Evolutionary conservation across 2,113 vertebrate genomes (phyloP).

Genomic region (Otis tarda): DNA sequence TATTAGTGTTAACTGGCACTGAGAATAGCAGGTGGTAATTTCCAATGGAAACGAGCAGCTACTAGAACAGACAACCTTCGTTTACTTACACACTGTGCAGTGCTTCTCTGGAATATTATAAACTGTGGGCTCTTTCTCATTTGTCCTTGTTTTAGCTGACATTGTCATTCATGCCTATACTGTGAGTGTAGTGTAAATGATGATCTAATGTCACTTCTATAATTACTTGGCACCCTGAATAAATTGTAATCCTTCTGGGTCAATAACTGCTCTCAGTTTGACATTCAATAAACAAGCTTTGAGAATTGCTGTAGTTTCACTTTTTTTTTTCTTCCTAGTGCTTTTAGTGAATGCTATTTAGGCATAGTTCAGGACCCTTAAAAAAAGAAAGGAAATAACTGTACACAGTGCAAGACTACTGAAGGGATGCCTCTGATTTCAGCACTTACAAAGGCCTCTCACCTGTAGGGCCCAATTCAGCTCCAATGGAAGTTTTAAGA

Average conservation of each 20-base stretch:
- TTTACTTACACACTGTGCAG: constrained; percentile 18
- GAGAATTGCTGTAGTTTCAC: constrained; percentile 26
- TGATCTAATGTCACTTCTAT: constrained; percentile 71
- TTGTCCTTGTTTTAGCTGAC: constrained; percentile 71
- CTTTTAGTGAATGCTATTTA: background rate
- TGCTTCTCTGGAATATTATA: constrained; percentile 2
- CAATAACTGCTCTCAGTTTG: constrained; percentile 63
- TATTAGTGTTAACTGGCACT: constrained; percentile 48
- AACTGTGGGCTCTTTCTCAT: constrained; percentile 37
- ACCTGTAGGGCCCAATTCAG: background rate
- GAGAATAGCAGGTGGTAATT: constrained; percentile 50
- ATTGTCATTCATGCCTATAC: constrained; percentile 68
- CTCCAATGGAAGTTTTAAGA: background rate
- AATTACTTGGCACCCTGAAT: constrained; percentile 72
- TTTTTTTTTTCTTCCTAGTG: background rate
- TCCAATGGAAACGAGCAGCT: constrained; percentile 21
- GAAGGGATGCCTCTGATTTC: background rate
- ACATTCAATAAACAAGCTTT: constrained; percentile 62
- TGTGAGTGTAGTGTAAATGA: constrained; percentile 64
- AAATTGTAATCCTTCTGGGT: constrained; percentile 66
- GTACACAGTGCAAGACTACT: background rate
- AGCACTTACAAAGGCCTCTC: background rate
- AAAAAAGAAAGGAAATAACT: background rate
- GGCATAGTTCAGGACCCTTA: background rate
- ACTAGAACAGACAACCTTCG: background rate